Base-by-base conservation (phyloP, 30 jellyfish, hydroid and myxozoan genomes). In the Pelagia noctiluca region DNA sequence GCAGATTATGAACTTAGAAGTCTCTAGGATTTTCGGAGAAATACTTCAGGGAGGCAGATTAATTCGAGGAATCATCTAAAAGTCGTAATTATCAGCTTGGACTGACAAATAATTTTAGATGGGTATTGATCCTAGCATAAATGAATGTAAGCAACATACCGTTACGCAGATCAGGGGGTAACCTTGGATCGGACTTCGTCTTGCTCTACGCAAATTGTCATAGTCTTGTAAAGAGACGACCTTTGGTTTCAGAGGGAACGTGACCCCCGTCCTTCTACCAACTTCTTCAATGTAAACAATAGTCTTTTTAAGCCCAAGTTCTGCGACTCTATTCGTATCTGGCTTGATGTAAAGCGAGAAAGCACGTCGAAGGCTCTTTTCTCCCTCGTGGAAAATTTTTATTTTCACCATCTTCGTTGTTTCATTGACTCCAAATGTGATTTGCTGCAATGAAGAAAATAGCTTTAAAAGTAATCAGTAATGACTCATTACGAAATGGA, bases 131-230 rank as follows among this genome's bases (percentile, higher is more conserved):
- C n/a, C n/a, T n/a, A n/a, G n/a, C n/a, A n/a, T n/a, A n/a, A n/a
- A n/a, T n/a, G n/a, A n/a, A n/a, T n/a, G n/a, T n/a, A n/a, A 23
- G 49, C 31, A 5, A 30, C 92, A 32, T 82, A 94, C 99, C 97
- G 99, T 94, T 35, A 94, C 97, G 48, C 99, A 94, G 61, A 94
- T 84, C n/a, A 94, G 83, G 30, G 99, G 99, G 83, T 94, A 94
- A 26, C 99, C 99, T 71, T 85, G 91, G 23, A 83, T 69, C 0
- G 99, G 97, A 31, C 85, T 80, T 8, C 36, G 42, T 42, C 90
- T 50, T 19, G 97, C 96, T 7, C 36, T 60, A 7, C 63, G 28
- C 46, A 88, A 52, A 29, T 84, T 91, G 63, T 83, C 97, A 54
- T 94, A 94, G 38, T 94, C 99, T 35, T 68, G 62, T 67, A 94